These are phyloP conservation scores for Meleagris gallopavo DNA, from an alignment of 2,113 vertebrate genomes.

Conservation along the genomic window DNA sequence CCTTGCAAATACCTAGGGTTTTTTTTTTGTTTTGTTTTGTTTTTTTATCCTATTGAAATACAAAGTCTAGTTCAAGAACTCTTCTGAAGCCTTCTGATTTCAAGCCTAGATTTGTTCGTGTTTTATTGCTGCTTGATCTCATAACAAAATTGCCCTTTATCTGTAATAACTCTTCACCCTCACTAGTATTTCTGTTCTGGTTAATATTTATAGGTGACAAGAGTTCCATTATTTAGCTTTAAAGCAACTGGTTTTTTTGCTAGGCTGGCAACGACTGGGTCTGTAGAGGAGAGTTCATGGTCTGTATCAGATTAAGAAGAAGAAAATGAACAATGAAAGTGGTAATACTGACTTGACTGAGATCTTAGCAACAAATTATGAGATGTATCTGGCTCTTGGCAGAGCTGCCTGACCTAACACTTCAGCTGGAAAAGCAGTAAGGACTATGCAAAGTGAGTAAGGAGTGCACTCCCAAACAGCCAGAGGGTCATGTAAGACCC, in stretches of 20 bases:
- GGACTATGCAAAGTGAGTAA: neutral
- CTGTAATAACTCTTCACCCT: neutral
- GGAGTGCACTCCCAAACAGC: neutral
- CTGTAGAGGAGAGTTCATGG: neutral
- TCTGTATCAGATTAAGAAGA: neutral
- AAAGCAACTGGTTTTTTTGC: neutral
- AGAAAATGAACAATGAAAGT: neutral
- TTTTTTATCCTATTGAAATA: neutral
- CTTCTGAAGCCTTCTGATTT: neutral
- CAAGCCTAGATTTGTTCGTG: neutral
- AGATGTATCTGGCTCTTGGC: neutral
- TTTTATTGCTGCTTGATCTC: neutral
- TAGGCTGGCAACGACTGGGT: neutral
- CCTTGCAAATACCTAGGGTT: neutral
- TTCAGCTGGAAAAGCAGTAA: neutral
- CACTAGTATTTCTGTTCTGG: neutral
- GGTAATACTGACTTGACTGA: neutral
- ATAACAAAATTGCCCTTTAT: neutral
- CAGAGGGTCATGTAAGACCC: neutral
- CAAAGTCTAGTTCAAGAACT: neutral
- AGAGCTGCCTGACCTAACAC: neutral
- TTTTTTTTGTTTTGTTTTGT: no score
- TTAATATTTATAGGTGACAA: neutral
- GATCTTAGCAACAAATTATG: neutral
- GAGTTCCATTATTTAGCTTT: neutral